A percentile compares a stretch with the other conserved stretches of the same genome.
These are phyloP conservation scores for Stigmatopora argus DNA, from an alignment of 2,113 vertebrate species.

Conservation along the genomic window DNA sequence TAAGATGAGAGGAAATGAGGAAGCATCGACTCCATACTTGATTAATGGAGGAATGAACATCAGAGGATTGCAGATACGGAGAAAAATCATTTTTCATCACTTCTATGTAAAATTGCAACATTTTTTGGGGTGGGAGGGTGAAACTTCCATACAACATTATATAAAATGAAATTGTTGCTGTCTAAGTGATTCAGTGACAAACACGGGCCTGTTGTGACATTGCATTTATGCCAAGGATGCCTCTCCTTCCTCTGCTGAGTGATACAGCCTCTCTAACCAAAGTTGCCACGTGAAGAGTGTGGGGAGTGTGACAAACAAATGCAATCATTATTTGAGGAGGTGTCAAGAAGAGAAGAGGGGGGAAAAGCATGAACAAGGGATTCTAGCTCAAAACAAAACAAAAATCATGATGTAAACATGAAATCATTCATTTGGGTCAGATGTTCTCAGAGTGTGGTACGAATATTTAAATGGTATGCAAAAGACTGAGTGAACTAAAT, in stretches of 20 bases:
- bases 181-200: background rate
- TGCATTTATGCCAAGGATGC: background rate
- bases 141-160: conserved; percentile 20
- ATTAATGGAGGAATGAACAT: conserved; percentile 42
- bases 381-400: no score
- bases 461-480: no score
- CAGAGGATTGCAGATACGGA: conserved; percentile 15
- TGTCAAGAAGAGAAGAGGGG: background rate
- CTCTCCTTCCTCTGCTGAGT: background rate
- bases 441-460: no score
- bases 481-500: no score
- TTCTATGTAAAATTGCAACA: conserved; percentile 6
- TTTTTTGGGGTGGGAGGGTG: background rate
- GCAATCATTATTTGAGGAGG: background rate
- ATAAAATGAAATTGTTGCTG: background rate
- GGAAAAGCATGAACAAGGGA: no score
- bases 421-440: no score
- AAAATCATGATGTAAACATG: no score
- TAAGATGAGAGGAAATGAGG: conserved; percentile 20
- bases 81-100: conserved; percentile 6
- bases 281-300: background rate
- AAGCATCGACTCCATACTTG: conserved; percentile 20
- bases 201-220: background rate
- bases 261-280: background rate
- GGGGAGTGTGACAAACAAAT: background rate